Base-by-base conservation (phyloP, 1,140 invertebrate genomes). In the Drosophila parabipectinata region DNA sequence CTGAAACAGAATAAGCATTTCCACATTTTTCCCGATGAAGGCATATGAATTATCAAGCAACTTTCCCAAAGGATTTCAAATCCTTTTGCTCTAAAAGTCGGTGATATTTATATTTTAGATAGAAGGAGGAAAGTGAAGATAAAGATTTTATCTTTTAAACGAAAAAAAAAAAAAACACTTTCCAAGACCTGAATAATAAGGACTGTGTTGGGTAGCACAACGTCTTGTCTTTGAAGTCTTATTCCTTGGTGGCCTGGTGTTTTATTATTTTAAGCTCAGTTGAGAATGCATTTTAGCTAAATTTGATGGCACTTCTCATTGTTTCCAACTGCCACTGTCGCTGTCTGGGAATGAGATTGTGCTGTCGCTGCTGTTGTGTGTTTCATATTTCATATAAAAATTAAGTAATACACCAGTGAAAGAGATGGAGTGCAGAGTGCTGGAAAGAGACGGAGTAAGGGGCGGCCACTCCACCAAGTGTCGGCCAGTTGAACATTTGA, bases 321-420 rank as follows among this genome's bases (percentile, higher is more conserved):
- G 67, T 57, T 71, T 71, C 66, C 67, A 69, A 71, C 64, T 69
- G 66, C 66, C 37, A 57, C 66, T 68, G 63, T 68, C 66, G 63
- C 51, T 50, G 63, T 24, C n/a, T 24, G 37, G 21, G 21, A 34
- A 54, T 24, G 7, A 24, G 18, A 41, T 18, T 52, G 30, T 57
- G 56, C 59, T 55, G 39, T 34, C 50, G 32, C 44, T 77, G 56
- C 54, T 59, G 59, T 58, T 57, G 41, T 34, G 58, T 69, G 32
- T 78, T 74, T 78, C 78, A 78, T 87, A 82, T 85, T 88, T 85
- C 83, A 87, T 87, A 87, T 87, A 87, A 78, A 85, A 87, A 85
- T 85, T 85, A 85, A 87, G 83, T 82, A 85, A 88, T 85, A 77
- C 55, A 55, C 61, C 56, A 48, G 34, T 26, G 15, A 44, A 39